Base-by-base conservation (phyloP, 1,140 invertebrate species). In the Papilio polytes region DNA sequence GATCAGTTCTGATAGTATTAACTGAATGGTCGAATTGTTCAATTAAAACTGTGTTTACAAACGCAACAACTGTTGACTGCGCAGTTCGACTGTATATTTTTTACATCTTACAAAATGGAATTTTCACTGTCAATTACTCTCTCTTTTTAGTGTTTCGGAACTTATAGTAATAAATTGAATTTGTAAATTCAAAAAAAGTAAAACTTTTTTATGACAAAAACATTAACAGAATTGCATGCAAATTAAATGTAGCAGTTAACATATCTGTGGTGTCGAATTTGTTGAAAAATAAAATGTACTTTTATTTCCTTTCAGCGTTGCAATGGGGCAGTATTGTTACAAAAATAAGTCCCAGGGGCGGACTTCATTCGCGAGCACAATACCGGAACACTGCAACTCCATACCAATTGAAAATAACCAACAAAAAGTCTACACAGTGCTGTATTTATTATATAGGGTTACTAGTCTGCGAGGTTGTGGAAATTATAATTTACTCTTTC, bases 331-430 rank as follows among this genome's bases (percentile, higher is more conserved):
- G 76, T 78, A 78, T 78, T 78, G 76, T 78, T 46, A 59, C 76
- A 78, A 59, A 78, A 78, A 59, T 59, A 78, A 59, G 51, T 59
- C 76, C 76, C 51, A 15, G 44, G 76, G 76, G 51, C 51, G 51
- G 51, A 31, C 51, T 78, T 20, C 76, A 41, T 78, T 78, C 76
- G 74, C 12, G 46, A 41, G 76, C 51, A 59, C 26, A 78, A 59
- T n/a, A 46, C 76, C 76, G 76, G 51, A 76, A 59, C 76, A 59
- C 26, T 78, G 76, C 76, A 78, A 59, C 76, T 78, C 48, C 31
- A 59, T 59, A 36, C 53, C 76, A 78, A 78, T 78, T 78, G 76
- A 78, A 78, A 78, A 78, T 78, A 78, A 56, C 76, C 31, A 46
- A 59, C 41, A 59, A 78, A 78, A 56, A 78, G 51, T 12, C 51